A percentile compares a stretch with the other conserved stretches of the same genome.
Evolutionary conservation across 2,113 vertebrate genomes (phyloP).

Genomic region (Coptodon rendalli): DNA sequence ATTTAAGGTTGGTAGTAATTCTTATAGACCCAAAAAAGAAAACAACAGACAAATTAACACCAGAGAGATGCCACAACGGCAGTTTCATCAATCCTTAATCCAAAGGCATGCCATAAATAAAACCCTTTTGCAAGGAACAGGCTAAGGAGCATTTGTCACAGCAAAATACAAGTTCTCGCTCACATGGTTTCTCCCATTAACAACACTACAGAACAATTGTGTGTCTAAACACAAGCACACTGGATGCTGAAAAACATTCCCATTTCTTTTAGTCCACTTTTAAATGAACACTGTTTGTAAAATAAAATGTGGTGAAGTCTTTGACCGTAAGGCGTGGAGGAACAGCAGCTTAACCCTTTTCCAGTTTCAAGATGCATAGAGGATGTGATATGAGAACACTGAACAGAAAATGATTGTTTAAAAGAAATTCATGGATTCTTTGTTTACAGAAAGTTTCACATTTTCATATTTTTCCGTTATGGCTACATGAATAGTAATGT

Average conservation of each 20-base stretch:
- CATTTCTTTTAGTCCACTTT: not conserved
- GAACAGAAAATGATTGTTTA: not conserved
- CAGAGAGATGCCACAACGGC: conserved; percentile 6
- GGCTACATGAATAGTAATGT: not conserved
- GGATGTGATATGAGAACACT: not conserved
- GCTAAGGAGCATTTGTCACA: not conserved
- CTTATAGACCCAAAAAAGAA: conserved; percentile 1
- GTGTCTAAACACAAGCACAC: conserved; percentile 19
- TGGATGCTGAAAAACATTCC: not conserved
- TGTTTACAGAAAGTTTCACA: not conserved
- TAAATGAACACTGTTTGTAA: not conserved
- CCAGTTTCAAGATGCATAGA: conserved; percentile 20
- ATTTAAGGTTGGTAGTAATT: conserved; percentile 11
- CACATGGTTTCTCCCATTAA: not conserved
- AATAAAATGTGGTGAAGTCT: not conserved
- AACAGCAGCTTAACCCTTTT: not conserved
- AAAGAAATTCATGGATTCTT: not conserved
- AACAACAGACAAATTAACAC: not conserved
- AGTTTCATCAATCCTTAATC: not conserved
- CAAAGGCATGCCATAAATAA: conserved; percentile 29
- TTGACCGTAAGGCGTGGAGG: conserved; percentile 2
- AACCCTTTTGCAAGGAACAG: conserved; percentile 41
- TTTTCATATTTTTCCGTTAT: not conserved
- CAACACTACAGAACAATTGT: conserved; percentile 19
- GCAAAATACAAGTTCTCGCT: conserved; percentile 13